A percentile compares a stretch with the other conserved stretches of the same genome.
Evolutionary conservation across 2,797 vertebrate species (phyloP).

Genomic region (Fratercula arctica): DNA sequence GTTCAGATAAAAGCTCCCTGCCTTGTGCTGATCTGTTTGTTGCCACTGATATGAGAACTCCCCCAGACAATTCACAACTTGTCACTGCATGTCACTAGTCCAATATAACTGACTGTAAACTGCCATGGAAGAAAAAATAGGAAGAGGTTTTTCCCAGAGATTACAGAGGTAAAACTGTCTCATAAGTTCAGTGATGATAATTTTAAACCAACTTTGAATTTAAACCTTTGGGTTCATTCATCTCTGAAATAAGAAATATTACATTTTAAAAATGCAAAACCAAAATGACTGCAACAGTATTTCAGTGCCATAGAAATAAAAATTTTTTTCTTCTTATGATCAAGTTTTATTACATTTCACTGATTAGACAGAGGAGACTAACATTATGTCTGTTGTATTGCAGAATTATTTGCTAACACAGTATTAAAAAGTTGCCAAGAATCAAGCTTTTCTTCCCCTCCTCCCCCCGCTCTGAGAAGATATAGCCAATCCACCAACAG

Average conservation of each 20-base stretch:
- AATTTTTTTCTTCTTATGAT: neutral
- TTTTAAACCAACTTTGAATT: neutral
- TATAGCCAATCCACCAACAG: neutral
- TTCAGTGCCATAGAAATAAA: neutral
- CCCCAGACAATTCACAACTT: neutral
- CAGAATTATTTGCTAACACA: neutral
- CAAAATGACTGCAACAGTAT: neutral
- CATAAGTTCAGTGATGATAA: neutral
- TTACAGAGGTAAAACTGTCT: neutral
- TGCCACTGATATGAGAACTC: neutral
- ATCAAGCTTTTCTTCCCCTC: neutral
- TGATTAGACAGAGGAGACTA: neutral
- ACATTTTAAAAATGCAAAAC: neutral
- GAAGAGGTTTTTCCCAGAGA: neutral
- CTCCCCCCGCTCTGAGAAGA: neutral
- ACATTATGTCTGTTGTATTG: neutral
- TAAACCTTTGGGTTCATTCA: neutral
- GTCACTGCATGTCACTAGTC: neutral
- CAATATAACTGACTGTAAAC: neutral
- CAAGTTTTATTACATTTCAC: neutral
- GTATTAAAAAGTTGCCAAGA: neutral
- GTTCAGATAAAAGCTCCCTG: neutral
- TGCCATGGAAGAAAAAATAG: neutral
- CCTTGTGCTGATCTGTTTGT: neutral
- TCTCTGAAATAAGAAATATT: neutral